Percentiles rank a stretch among this genome's conserved stretches.
These are phyloP conservation scores for Brachycybe producta DNA, from an alignment of 2,888 invertebrate species.

Conservation along the genomic window DNA sequence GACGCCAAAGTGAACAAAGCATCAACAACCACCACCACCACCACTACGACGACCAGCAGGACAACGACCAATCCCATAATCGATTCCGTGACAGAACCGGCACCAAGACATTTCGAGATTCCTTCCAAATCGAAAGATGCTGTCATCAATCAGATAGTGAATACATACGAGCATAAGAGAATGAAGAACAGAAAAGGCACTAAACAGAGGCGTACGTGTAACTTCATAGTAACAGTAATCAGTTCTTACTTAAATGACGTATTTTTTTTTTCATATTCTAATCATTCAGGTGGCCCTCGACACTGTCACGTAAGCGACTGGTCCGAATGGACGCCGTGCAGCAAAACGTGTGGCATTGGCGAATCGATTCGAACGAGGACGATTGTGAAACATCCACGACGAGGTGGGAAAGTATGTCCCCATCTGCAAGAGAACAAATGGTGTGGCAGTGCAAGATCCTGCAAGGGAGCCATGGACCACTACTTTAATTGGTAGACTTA, in stretches of 20 bases:
- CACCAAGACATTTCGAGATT: not conserved
- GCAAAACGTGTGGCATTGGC: slow-evolving; percentile 78
- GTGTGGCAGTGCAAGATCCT: slow-evolving; percentile 62
- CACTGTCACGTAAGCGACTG: slow-evolving; percentile 75
- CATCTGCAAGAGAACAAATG: slow-evolving; percentile 71
- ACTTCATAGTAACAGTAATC: too few species aligned
- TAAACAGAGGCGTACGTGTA: not conserved
- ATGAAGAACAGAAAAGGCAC: slow-evolving; percentile 2
- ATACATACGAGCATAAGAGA: not conserved
- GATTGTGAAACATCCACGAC: slow-evolving; percentile 58
- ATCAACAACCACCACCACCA: slow-evolving; percentile 1
- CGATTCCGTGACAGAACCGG: not conserved
- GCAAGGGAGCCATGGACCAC: slow-evolving; percentile 28
- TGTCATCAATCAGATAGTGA: slow-evolving; percentile 1
- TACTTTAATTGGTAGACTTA: slow-evolving; percentile 54
- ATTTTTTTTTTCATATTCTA: not conserved
- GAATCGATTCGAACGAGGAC: slow-evolving; percentile 67
- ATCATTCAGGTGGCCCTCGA: slow-evolving; percentile 48
- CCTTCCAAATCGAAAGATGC: not conserved
- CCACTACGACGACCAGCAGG: not conserved
- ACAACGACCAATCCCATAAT: not conserved
- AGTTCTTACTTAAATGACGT: not conserved
- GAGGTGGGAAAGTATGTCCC: slow-evolving; percentile 70
- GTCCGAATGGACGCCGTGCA: slow-evolving; percentile 78
- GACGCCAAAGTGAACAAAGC: not conserved